Conservation (phyloP, 2,797 vertebrate species). For the Sebastes flavidus region DNA sequence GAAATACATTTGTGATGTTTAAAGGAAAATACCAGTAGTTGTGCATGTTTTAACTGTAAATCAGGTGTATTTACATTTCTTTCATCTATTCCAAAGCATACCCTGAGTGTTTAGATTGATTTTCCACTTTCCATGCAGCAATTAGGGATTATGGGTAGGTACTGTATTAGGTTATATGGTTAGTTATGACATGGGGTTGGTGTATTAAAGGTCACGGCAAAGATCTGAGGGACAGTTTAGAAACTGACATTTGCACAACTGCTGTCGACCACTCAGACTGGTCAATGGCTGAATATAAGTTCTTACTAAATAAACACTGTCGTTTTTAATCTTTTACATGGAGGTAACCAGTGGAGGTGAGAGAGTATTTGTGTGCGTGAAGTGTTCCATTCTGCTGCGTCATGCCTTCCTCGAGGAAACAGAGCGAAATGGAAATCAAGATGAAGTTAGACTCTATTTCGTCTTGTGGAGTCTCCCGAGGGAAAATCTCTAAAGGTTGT, state of each 20-base stretch:
- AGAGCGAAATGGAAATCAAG: conserved; percentile 33
- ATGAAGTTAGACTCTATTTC: conserved; percentile 32
- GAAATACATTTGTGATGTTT: not conserved
- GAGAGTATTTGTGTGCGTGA: not conserved
- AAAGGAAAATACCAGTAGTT: not conserved
- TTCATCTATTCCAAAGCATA: not conserved
- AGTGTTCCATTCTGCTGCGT: conserved; percentile 32
- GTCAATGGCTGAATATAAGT: not conserved
- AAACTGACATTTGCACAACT: not conserved
- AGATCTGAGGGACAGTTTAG: not conserved
- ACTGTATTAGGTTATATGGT: not conserved
- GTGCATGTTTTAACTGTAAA: not conserved
- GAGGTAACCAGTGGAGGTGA: not conserved
- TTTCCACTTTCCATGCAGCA: not conserved
- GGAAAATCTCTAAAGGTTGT: not conserved
- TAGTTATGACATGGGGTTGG: not conserved
- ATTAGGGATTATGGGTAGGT: not conserved
- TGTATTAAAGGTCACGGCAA: not conserved
- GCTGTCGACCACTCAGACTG: not conserved
- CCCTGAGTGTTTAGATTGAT: not conserved
- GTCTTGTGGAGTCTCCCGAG: not conserved
- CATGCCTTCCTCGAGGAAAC: conserved; percentile 40
- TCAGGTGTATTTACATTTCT: not conserved
- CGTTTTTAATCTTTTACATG: conserved; percentile 8
- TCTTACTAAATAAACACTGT: not conserved